Evolutionary conservation across 2,888 invertebrate species (phyloP).

Genomic region (Alentia gelatinosa): DNA sequence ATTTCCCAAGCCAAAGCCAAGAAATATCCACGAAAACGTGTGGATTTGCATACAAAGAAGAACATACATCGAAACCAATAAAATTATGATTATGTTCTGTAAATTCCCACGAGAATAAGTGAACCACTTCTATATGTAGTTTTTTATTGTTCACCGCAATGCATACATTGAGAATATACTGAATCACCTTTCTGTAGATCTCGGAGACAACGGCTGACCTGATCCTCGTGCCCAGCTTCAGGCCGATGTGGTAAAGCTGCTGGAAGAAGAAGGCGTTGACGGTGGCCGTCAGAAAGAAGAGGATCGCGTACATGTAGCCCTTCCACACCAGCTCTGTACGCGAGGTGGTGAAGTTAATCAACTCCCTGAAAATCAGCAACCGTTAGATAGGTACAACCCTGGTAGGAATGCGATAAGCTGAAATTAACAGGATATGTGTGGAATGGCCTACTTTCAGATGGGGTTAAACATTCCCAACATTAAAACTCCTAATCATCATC

Average conservation of each 20-base stretch:
- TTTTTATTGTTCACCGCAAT: too few relatives aligned
- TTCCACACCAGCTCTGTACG: constrained; percentile 86
- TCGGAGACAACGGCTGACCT: constrained; percentile 71
- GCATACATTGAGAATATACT: too few relatives aligned
- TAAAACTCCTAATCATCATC: too few relatives aligned
- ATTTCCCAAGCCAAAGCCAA: neutral
- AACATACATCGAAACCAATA: neutral
- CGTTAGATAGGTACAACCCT: too few relatives aligned
- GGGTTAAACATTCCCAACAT: too few relatives aligned
- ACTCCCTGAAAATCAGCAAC: constrained; percentile 69
- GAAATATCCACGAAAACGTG: neutral
- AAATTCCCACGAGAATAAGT: too few relatives aligned
- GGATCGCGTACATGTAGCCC: constrained; percentile 89
- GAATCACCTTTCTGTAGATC: constrained; percentile 74
- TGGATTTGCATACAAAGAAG: too few relatives aligned
- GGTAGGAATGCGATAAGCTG: too few relatives aligned
- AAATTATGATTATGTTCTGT: too few relatives aligned
- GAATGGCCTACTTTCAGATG: too few relatives aligned
- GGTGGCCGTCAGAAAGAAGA: constrained; percentile 51
- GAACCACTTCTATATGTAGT: too few relatives aligned
- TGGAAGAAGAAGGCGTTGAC: constrained; percentile 58
- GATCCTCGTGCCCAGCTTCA: constrained; percentile 69
- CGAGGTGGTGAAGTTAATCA: constrained; percentile 71
- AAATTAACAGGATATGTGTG: too few relatives aligned
- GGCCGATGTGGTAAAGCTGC: constrained; percentile 62